Base-by-base conservation (phyloP, 2,888 invertebrate genomes). In the Melitaea athalia region DNA sequence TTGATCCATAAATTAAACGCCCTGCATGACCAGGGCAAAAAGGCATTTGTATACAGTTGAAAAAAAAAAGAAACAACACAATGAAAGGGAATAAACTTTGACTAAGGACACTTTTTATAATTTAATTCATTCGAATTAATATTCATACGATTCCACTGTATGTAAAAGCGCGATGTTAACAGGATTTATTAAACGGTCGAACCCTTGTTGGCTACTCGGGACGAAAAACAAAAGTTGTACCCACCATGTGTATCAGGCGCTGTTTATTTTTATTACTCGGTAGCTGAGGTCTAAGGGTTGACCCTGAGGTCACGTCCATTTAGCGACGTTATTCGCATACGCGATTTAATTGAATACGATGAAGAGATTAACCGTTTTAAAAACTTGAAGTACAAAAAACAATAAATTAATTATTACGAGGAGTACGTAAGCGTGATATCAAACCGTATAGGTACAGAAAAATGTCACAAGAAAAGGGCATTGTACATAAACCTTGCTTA, bases 221-320 rank as follows among this genome's bases (percentile, higher is more conserved):
- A 73, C 74, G 74, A 78, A 79, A 80, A 78, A 76, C 71, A 75
- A 75, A 76, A 77, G 76, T 76, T 70, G 75, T 77, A 78, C 74
- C 67, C 59, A 65, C 63, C 70, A 68, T 73, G 74, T 79, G 77
- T 75, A 76, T 75, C 76, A 76, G 70, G 38, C 64, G 72, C 63
- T 73, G 67, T 75, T 76, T 73, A 76, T 75, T 75, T 65, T 66
- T 63, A 72, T 74, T 74, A 71, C 74, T 70, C 62, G 33, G 61
- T 62, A 59, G 69, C 60, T 50, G 57, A 43, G 65, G 57, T 69
- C 65, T 64, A 60, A 62, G 57, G 52, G 57, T 49, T 4, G 33
- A 55, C 52, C 52, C 63, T 68, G 17, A 62, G n/a, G 47, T n/a
- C 47, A 49, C 47, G 47, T 14, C 5, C 47, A 49, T 38, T 38